Conservation (phyloP, 1,140 invertebrate genomes). For the Microplitis demolitor region DNA sequence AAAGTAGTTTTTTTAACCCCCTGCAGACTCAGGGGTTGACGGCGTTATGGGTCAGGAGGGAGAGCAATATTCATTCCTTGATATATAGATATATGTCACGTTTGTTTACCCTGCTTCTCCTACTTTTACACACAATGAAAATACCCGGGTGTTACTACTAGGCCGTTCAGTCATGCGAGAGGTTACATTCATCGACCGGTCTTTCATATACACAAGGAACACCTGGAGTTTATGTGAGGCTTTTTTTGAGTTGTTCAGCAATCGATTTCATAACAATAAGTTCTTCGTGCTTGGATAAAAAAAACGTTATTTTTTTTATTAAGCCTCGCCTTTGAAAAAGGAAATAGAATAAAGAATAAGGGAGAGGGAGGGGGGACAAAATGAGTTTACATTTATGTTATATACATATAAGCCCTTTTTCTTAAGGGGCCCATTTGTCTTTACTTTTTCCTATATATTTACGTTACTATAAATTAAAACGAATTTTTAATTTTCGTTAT, state of each 20-base stretch:
- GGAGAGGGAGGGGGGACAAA: too few species aligned
- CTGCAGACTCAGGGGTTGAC: constrained; percentile 37
- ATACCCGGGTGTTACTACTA: not conserved
- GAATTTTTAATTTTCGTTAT: too few species aligned
- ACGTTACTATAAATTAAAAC: too few species aligned
- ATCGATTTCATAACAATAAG: not conserved
- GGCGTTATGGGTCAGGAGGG: constrained; percentile 12
- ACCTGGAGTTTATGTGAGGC: not conserved
- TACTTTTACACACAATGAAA: constrained; percentile 34
- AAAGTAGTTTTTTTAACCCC: constrained; percentile 45
- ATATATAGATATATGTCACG: constrained; percentile 24
- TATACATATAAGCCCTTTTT: too few species aligned
- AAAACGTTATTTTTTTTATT: not conserved
- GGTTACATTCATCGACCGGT: constrained; percentile 36
- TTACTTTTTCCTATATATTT: too few species aligned
- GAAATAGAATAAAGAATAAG: too few species aligned
- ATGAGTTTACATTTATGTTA: too few species aligned
- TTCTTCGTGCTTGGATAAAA: not conserved
- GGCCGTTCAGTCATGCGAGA: not conserved
- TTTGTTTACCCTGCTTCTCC: constrained; percentile 19
- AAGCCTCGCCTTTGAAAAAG: not conserved
- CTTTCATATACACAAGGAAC: not conserved
- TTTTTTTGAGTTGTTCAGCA: not conserved
- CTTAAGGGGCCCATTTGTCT: too few species aligned
- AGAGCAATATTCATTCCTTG: not conserved